Base-by-base conservation (phyloP, 1,140 invertebrate species). In the Limonius californicus region DNA sequence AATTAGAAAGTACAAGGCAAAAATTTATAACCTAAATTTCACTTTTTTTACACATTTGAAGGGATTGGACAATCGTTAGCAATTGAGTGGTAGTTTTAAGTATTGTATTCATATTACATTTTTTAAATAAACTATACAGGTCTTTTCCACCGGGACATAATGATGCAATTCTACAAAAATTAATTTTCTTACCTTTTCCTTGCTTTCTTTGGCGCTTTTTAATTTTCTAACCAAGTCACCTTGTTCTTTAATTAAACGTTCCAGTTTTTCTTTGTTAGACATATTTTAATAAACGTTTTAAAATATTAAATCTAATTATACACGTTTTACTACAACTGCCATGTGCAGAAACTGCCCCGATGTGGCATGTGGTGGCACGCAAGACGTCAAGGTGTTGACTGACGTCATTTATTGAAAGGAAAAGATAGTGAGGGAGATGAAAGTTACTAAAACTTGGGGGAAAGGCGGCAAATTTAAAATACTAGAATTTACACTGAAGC, bases 151-250 rank as follows among this genome's bases (percentile, higher is more conserved):
- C n/a, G n/a, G n/a, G n/a, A n/a, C n/a, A n/a, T n/a, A n/a, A 56
- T 61, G 54, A 60, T 64, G 53, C 62, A 59, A 61, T 19, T n/a
- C 2, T n/a, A 16, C 2, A 54, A 16, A 32, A 55, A n/a, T n/a
- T 54, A 27, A 4, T 9, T 27, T 27, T 27, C 69, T 79, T 77
- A 89, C 88, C 84, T 85, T 84, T 66, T 84, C 82, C 76, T 81
- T 84, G 27, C 85, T 84, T 74, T 89, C 89, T 77, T 92, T 92
- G 11, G 86, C 82, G 64, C 85, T 79, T 80, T 94, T 94, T 59
- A 94, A 78, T 79, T 89, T 87, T 73, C 91, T 79, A 8, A 94
- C 91, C 64, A 91, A 69, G 76, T 93, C 89, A 61, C 89, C 87
- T 79, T 94, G 91, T 68, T 83, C 77, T 80, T 90, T 90, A 64